Conservation (phyloP, 2,888 invertebrate genomes). For the Tipula confusa region DNA sequence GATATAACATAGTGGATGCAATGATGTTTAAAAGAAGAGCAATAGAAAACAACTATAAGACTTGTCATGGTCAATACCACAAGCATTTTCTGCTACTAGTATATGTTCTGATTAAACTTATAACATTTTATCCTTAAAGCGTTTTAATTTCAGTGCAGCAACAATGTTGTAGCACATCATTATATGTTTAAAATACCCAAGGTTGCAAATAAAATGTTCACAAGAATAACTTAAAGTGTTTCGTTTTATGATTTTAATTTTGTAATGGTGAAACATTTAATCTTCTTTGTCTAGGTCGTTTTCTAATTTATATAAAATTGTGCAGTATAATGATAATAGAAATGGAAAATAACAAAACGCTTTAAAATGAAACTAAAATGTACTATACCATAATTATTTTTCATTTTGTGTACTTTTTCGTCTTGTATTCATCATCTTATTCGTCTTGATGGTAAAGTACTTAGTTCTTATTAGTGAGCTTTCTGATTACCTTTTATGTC, state of each 20-base stretch:
- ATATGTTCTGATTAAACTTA: too few relatives aligned
- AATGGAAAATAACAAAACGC: neutral
- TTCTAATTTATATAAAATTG: neutral
- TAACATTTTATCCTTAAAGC: neutral
- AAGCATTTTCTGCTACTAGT: neutral
- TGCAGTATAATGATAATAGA: neutral
- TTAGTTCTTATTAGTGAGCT: constrained; percentile 25
- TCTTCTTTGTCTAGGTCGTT: neutral
- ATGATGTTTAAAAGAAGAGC: too few relatives aligned
- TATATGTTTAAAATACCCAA: neutral
- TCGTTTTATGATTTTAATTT: neutral
- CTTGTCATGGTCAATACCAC: too few relatives aligned
- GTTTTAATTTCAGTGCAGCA: neutral
- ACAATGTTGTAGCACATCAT: neutral
- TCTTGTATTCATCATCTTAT: constrained; percentile 8
- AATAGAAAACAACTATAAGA: too few relatives aligned
- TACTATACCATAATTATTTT: constrained; percentile 14
- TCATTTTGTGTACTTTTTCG: neutral
- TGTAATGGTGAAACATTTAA: neutral
- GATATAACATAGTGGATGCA: too few relatives aligned
- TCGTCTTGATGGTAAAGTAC: neutral
- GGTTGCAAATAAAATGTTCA: neutral
- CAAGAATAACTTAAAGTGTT: neutral
- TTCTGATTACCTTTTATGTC: constrained; percentile 9
- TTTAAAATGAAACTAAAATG: neutral